Percentiles rank a stretch among this genome's conserved stretches.
Evolutionary conservation across 2,888 invertebrate genomes (phyloP).

Genomic region (Sympetrum striolatum): DNA sequence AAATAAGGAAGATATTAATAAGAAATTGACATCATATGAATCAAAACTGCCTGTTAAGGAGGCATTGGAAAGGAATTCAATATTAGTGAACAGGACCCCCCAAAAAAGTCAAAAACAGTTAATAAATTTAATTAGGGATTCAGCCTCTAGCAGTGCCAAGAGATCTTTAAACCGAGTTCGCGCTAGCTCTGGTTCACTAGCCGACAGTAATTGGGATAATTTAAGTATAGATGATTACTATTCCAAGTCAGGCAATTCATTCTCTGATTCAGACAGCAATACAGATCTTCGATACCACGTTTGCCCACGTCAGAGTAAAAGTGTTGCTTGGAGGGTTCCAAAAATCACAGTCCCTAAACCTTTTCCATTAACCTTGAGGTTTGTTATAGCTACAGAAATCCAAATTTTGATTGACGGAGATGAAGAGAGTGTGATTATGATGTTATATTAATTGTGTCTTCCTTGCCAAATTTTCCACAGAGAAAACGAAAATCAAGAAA

Average conservation of each 20-base stretch:
- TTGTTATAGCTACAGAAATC: conserved; percentile 44
- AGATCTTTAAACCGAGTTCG: not conserved
- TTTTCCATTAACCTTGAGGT: conserved; percentile 75
- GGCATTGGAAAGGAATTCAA: not conserved
- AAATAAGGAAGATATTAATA: not conserved
- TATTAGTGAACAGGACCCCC: not conserved
- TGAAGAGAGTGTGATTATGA: not conserved
- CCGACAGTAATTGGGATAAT: conserved; percentile 47
- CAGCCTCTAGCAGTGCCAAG: not conserved
- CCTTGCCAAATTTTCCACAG: conserved; percentile 56
- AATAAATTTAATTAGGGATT: conserved; percentile 9
- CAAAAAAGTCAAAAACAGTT: not conserved
- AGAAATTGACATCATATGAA: not conserved
- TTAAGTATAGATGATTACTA: conserved; percentile 46
- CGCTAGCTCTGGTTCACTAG: conserved; percentile 44
- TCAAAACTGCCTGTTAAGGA: not conserved
- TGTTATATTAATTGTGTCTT: not conserved
- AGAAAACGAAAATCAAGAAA: conserved; percentile 70
- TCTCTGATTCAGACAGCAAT: conserved; percentile 48
- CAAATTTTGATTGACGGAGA: not conserved
- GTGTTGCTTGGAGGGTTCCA: conserved; percentile 49
- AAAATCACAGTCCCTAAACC: conserved; percentile 70
- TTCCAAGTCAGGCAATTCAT: conserved; percentile 44
- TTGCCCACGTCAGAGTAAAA: conserved; percentile 43
- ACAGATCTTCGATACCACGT: conserved; percentile 22